Evolutionary conservation across 2,797 vertebrate genomes (phyloP).

Genomic region (Nyctalus aviator): DNA sequence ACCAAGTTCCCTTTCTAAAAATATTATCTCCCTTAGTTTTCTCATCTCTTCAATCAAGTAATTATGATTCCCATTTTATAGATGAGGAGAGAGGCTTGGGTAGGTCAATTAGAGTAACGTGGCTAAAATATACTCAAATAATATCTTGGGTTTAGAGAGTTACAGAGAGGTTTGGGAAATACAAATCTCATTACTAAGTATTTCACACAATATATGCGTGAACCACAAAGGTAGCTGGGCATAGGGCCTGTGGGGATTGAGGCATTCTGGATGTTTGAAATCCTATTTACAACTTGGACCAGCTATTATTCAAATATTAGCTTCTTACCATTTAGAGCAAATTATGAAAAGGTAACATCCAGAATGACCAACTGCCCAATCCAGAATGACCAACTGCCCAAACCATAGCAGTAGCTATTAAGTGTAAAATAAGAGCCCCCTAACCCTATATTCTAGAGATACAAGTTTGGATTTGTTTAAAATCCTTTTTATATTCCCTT

Average conservation of each 20-base stretch:
- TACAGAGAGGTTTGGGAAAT: background rate
- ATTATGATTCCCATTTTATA: conserved; percentile 16
- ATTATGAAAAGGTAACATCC: background rate
- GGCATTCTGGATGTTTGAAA: background rate
- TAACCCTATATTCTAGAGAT: background rate
- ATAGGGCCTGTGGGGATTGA: background rate
- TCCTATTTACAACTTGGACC: background rate
- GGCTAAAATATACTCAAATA: background rate
- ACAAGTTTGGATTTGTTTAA: background rate
- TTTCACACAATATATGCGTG: background rate
- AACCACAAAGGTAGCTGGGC: background rate
- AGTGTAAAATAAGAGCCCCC: background rate
- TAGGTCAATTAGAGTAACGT: background rate
- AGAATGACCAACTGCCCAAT: background rate
- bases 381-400: background rate
- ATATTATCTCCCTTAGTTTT: background rate
- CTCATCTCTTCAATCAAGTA: background rate
- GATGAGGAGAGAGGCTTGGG: background rate
- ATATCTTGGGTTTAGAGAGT: background rate
- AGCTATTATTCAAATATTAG: background rate
- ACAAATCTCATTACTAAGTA: background rate
- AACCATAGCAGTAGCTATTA: background rate
- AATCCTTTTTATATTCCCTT: background rate
- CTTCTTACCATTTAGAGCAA: conserved; percentile 24
- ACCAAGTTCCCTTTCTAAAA: background rate